phyloP scores from a whole-genome alignment of 1,140 invertebrate genomes.

The Neodiprion fabricii region DNA sequence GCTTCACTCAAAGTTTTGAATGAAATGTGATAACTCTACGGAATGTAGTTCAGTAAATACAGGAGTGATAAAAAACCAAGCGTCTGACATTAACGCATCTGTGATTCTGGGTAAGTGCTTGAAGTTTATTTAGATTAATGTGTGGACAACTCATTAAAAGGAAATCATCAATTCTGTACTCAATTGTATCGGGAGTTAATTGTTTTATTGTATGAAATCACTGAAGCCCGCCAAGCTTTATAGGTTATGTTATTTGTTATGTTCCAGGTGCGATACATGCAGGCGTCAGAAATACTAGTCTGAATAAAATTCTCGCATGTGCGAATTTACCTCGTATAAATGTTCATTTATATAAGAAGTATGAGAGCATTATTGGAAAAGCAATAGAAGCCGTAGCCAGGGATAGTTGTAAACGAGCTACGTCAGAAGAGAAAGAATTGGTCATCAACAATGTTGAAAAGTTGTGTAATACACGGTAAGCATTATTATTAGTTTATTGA shows the following conservation, averaged over 20 bases:
- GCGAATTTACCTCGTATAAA: constrained; percentile 14
- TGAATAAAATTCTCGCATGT: constrained; percentile 11
- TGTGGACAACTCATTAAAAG: not conserved
- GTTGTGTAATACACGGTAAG: constrained; percentile 11
- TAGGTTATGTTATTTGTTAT: not conserved
- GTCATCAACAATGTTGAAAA: constrained; percentile 15
- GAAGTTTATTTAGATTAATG: not conserved
- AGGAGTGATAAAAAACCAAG: constrained; percentile 8
- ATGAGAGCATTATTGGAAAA: constrained; percentile 13
- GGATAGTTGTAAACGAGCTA: constrained; percentile 16
- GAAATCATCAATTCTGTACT: not conserved
- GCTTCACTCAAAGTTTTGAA: constrained; percentile 10
- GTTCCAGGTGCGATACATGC: constrained; percentile 6
- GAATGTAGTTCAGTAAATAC: constrained; percentile 16
- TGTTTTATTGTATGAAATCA: not conserved
- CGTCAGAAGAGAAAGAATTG: constrained; percentile 10
- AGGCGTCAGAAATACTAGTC: not conserved
- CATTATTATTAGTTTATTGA: not conserved
- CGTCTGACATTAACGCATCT: constrained; percentile 7
- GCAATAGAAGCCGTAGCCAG: constrained; percentile 11
- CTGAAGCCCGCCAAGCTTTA: constrained; percentile 6
- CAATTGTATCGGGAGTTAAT: constrained; percentile 2
- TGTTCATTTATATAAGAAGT: constrained; percentile 15
- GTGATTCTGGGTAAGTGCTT: constrained; percentile 4
- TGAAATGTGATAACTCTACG: constrained; percentile 8